Base-by-base conservation (phyloP, 1,140 invertebrate species). In the Panulirus ornatus region DNA sequence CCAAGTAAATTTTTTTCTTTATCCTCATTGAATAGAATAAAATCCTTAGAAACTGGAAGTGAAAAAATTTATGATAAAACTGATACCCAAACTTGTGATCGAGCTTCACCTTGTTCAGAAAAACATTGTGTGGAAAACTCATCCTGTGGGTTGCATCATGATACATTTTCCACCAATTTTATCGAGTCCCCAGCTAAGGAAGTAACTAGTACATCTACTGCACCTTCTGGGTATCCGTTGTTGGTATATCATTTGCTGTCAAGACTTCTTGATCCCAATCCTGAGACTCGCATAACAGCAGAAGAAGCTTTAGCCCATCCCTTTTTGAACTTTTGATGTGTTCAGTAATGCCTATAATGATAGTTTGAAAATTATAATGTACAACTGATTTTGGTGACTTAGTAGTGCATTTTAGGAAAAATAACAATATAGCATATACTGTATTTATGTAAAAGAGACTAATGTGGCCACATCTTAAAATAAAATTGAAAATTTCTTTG, bases 251-350 rank as follows among this genome's bases (percentile, higher is more conserved):
- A 97, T 93, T 94, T 98, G 42, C 94, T 97, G 88, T 95, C 95
- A 92, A 95, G 94, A 70, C 95, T 98, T 93, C 94, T 98, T 91
- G 96, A 97, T 93, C 94, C 97, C 81, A 96, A 98, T 94, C 97
- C 97, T 58, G 93, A 94, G 84, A 95, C 95, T 40, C 95, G 97
- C 92, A 95, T 96, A 91, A 96, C 96, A 14, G 97, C 97, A 16
- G 94, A 95, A 42, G 94, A 96, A 87, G 97, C 97, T 40, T 94
- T 98, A 34, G 93, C 94, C 70, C 97, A 97, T 94, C 95, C 96
- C 36, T 98, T 97, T 95, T 94, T 98, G 16, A 76, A 47, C 3
- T 19, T 76, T 27, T 42, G 30, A 63, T 47, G 27, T 84, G 8
- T 66, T 6, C 58, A 66, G n/a, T n/a, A n/a, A n/a, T n/a, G n/a